Evolutionary conservation across 2,888 invertebrate genomes (phyloP), one percentile per base, ranked within the genome.

Genomic region (Latrodectus elegans): DNA sequence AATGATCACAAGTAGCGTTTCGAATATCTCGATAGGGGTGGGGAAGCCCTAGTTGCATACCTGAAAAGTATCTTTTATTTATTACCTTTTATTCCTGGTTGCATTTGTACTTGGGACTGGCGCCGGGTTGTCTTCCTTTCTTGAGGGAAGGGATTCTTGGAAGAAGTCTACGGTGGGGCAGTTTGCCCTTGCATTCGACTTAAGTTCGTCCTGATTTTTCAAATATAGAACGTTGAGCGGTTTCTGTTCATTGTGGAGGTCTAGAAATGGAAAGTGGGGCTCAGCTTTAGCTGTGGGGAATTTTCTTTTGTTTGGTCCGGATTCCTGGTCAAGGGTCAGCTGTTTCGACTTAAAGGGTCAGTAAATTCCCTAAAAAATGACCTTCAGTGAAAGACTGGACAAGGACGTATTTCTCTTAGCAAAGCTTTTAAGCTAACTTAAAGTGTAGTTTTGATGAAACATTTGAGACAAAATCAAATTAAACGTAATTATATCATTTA

Each of bases 1-100:
- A 72, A 83, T 75, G 83, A 83, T 83, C 83, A 77, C 71, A 83
- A 83, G 76, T 83, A 60, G 71, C 83, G 64, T 76, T 76, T 76
- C 60, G 52, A 83, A 83, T 83, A 68, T n/a, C 83, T 6, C 76
- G 14, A 71, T 76, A 49, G 53, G 83, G 76, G 80, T 22, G 71
- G 11, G 71, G 38, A 64, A 74, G 53, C 67, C 81, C 65, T 65
- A 22, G 51, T 49, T 26, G 12, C 11, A 17, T 73, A 14, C 74
- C 14, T 26, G 60, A 12, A 60, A 60, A 53, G 51, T 22, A 17
- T 65, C 80, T 81, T 60, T 60, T 81, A 81, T 81, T 81, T 81
- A 81, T 67, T 51, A 49, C 81, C 72, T 72, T 49, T 14, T 64
- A 72, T 15, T 22, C 64, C 22, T 8, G 72, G 12, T 55, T 55